Percentiles rank a stretch among this genome's conserved stretches.
Evolutionary conservation across 2,888 invertebrate species (phyloP).

Genomic region (Nomada ferruginata): DNA sequence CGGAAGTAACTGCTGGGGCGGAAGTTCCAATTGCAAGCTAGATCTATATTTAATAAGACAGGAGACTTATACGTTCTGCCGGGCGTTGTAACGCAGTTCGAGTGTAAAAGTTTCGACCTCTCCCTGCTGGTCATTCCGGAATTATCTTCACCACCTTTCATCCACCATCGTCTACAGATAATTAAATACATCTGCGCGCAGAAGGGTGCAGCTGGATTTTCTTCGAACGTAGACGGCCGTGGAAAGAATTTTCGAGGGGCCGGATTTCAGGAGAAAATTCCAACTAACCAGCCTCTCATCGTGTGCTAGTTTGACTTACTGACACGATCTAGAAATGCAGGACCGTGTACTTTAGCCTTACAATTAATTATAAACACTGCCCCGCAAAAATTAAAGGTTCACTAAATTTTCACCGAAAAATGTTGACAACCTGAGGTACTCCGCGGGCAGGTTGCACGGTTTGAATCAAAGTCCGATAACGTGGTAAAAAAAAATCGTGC

Average conservation of each 20-base stretch:
- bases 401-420: no score
- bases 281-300: neutral
- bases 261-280: neutral
- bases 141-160: constrained; percentile 62
- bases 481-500: no score
- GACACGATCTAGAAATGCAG: neutral
- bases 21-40: constrained; percentile 77
- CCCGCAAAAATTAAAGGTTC: no score
- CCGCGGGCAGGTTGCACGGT: no score
- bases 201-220: constrained; percentile 78
- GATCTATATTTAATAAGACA: constrained; percentile 81
- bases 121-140: constrained; percentile 31
- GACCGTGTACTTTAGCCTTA: no score
- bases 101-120: constrained; percentile 72
- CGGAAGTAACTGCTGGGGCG: constrained; percentile 74
- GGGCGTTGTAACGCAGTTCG: constrained; percentile 70
- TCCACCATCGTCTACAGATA: constrained; percentile 70
- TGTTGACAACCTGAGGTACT: no score
- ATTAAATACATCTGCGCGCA: constrained; percentile 79
- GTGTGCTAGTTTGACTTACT: constrained; percentile 16
- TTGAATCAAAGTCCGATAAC: no score
- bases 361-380: no score
- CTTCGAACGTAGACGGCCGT: constrained; percentile 50
- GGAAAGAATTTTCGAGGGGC: constrained; percentile 67
- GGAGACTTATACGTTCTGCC: constrained; percentile 76